A percentile compares a stretch with the other conserved stretches of the same genome.
phyloP scores from a whole-genome alignment of 2,888 invertebrate species.

The Coleophora deauratella region DNA sequence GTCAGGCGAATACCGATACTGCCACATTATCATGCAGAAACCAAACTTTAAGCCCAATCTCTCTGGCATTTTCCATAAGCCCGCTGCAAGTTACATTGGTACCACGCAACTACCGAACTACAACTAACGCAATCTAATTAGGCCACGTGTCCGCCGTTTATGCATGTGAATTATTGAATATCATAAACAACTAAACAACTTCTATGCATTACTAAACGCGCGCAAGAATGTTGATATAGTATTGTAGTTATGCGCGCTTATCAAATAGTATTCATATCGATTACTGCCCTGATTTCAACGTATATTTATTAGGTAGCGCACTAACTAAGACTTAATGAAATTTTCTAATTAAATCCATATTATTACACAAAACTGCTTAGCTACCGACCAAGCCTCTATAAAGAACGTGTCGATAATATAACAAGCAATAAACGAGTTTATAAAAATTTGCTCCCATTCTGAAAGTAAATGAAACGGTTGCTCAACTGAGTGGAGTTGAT shows the following conservation, averaged over 20 bases:
- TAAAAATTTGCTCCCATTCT: slow-evolving; percentile 32
- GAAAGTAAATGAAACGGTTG: slow-evolving; percentile 15
- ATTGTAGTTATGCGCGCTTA: neutral
- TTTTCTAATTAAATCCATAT: neutral
- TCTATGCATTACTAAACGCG: slow-evolving; percentile 15
- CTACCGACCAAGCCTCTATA: too few relatives aligned
- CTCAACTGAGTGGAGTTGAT: neutral
- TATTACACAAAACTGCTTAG: neutral
- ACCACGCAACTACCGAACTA: neutral
- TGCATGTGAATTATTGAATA: slow-evolving; percentile 10
- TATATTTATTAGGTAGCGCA: neutral
- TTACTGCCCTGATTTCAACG: neutral
- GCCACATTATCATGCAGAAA: slow-evolving; percentile 1
- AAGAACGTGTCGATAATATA: too few relatives aligned
- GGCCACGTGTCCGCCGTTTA: too few relatives aligned
- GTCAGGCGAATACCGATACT: slow-evolving; percentile 23
- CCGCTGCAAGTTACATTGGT: neutral
- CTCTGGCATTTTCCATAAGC: slow-evolving; percentile 1
- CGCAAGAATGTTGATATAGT: slow-evolving; percentile 3
- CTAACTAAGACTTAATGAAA: neutral
- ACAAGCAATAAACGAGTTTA: slow-evolving; percentile 35
- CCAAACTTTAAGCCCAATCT: slow-evolving; percentile 11
- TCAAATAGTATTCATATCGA: neutral
- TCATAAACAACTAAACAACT: slow-evolving; percentile 10
- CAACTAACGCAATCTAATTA: neutral